Base-by-base conservation (phyloP, 2,888 invertebrate species). In the Coelopa pilipes region DNA sequence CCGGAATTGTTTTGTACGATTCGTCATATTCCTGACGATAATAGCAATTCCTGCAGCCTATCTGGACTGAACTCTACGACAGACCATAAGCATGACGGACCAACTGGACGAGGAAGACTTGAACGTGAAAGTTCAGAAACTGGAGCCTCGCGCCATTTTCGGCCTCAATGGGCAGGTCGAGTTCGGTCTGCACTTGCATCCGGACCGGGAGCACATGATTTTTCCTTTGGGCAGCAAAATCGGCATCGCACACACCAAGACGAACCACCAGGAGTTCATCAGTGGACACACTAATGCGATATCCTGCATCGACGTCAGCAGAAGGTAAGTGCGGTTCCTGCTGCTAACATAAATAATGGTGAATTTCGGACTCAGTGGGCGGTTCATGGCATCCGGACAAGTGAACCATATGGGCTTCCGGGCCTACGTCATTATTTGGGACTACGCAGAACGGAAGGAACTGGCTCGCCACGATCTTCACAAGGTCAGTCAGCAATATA, bases 341-440 rank as follows among this genome's bases (percentile, higher is more conserved):
- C 13, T 49, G 68, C 7, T 63, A 21, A 46, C 46, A 53, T 47
- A 53, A 49, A 13, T 50, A 13, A 63, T 65, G 13, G 57, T 55
- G 12, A 55, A 59, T 13, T 65, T 69, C 45, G 4, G 17, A 15
- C 70, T 5, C 45, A 89, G 91, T 79, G 95, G 97, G 34, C 92
- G 92, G 24, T 94, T 91, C 81, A 89, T 98, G 55, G 97, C 95
- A 7, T 96, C 97, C 0, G 97, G 97, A 0, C 96, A 97, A 88
- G 91, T 93, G 55, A 97, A 95, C 83, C 94, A 96, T 83, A 94
- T 96, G 86, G 97, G 97, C 5, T 97, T 96, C 85, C 95, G 94
- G 86, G 92, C 97, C 0, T 91, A 92, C 74, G 93, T 95, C 0
- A 96, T 96, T 78, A 87, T 98, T 17, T 98, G 97, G 97, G 92